A percentile compares a stretch with the other conserved stretches of the same genome.
phyloP scores from a whole-genome alignment of 1,140 invertebrate species.

The Nasonia longicornis region DNA sequence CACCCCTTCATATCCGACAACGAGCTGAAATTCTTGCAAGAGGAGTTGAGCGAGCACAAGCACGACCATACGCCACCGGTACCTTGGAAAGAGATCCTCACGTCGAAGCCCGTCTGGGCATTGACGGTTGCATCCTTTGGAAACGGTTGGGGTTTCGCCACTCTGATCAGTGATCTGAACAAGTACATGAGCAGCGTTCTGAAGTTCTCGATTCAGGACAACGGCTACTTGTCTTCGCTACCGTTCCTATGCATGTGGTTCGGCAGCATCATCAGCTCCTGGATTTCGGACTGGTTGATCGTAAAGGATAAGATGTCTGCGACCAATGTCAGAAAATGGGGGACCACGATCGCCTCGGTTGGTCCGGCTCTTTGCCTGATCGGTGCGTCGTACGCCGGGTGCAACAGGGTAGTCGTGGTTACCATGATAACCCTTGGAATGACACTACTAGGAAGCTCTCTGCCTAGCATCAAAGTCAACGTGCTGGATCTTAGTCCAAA shows the following conservation, averaged over 20 bases:
- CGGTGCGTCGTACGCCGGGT: constrained; percentile 84
- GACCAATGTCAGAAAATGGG: constrained; percentile 76
- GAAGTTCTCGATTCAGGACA: constrained; percentile 84
- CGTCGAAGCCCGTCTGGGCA: not conserved
- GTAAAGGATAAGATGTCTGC: constrained; percentile 71
- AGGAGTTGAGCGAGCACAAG: not conserved
- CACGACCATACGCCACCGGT: not conserved
- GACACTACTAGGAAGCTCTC: constrained; percentile 80
- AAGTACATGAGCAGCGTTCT: constrained; percentile 90
- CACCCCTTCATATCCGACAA: constrained; percentile 77
- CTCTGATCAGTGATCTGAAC: constrained; percentile 88
- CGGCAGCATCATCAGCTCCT: constrained; percentile 75
- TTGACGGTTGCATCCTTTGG: constrained; percentile 68
- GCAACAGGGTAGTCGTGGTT: constrained; percentile 53
- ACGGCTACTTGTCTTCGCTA: constrained; percentile 76
- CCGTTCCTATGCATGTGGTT: constrained; percentile 82
- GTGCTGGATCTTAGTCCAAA: constrained; percentile 86
- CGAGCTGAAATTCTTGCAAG: not conserved
- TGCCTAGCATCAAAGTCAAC: constrained; percentile 83
- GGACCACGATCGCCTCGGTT: constrained; percentile 78
- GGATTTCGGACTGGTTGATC: constrained; percentile 76
- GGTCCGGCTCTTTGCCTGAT: constrained; percentile 83
- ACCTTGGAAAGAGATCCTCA: constrained; percentile 15
- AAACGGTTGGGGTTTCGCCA: constrained; percentile 93
- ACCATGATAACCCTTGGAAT: constrained; percentile 78